phyloP scores from a whole-genome alignment of 2,797 vertebrate species.

The Channallabes apus region DNA sequence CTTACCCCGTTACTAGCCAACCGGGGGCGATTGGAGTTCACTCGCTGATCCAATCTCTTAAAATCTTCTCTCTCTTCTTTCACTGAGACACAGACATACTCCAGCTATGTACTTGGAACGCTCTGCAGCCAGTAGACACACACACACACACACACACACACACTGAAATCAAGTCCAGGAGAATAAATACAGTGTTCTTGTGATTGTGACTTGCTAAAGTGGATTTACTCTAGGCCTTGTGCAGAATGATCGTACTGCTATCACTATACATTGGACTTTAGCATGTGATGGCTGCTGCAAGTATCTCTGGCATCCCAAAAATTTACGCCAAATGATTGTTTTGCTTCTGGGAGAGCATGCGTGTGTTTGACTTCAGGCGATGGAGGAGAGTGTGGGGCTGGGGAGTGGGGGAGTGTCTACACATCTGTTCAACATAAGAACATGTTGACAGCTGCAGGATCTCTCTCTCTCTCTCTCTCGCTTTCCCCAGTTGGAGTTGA shows the following conservation, averaged over 20 bases:
- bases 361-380: slow-evolving; percentile 66
- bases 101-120: slow-evolving; percentile 69
- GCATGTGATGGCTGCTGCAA: slow-evolving; percentile 62
- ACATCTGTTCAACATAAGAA: slow-evolving; percentile 82
- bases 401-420: slow-evolving; percentile 66
- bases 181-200: slow-evolving; percentile 45
- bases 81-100: slow-evolving; percentile 51
- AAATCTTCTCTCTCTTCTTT: slow-evolving; percentile 45
- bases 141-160: slow-evolving; percentile 40
- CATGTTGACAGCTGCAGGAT: slow-evolving; percentile 76
- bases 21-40: slow-evolving; percentile 9
- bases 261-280: slow-evolving; percentile 55
- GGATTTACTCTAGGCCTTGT: slow-evolving; percentile 59
- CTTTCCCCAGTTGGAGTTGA: slow-evolving; percentile 23
- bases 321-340: slow-evolving; percentile 78
- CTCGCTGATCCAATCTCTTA: slow-evolving; percentile 62
- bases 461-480: slow-evolving; percentile 51
- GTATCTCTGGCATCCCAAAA: slow-evolving; percentile 70
- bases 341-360: slow-evolving; percentile 64
- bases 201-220: slow-evolving; percentile 33
- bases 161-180: slow-evolving; percentile 61
- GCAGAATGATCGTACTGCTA: slow-evolving; percentile 45
- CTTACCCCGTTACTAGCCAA: not conserved
- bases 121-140: slow-evolving; percentile 51
- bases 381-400: slow-evolving; percentile 63